Evolutionary conservation across 2,888 invertebrate genomes (phyloP), one percentile per base, ranked within the genome.

Genomic region (Tethea ocularis): DNA sequence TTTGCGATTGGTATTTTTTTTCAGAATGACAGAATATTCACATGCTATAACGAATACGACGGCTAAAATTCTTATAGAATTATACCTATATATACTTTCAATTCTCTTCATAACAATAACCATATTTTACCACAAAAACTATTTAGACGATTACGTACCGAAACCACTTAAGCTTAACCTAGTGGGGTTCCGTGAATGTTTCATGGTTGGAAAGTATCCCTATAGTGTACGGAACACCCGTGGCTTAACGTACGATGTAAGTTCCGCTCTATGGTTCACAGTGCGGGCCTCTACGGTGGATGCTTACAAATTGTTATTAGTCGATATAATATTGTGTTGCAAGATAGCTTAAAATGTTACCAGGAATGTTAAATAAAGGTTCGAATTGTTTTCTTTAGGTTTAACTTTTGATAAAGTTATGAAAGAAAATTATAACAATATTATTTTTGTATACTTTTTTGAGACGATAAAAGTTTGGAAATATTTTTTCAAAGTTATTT

Each of bases 171-270:
- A 57, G 57, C 59, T 20, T 55, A 64, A 20, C 46, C 41, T 62
- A 52, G 68, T 66, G 59, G 66, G 68, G 64, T 57, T 53, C 38
- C 59, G 36, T 52, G 46, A 53, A 10, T 58, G 15, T 52, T 55
- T 41, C 61, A 46, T 46, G 46, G 20, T 36, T 54, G 36, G 22
- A 54, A 33, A 54, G 33, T 54, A 33, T 33, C 13, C 33, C 33
- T 33, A 7, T 36, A 29, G 33, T 33, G 54, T 36, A 54, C 36
- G 33, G 70, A 67, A 70, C 77, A 65, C 83, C 84, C 75, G 77
- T 71, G 69, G 79, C 62, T 73, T 84, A 75, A 81, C 80, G 74
- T 72, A 71, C 66, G 71, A 66, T 69, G 79, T n/a, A n/a, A n/a
- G n/a, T 80, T 78, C 72, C 72, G 77, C 71, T 60, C 59, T 60